Conservation (phyloP, 1,140 invertebrate genomes). For the Atta cephalotes region DNA sequence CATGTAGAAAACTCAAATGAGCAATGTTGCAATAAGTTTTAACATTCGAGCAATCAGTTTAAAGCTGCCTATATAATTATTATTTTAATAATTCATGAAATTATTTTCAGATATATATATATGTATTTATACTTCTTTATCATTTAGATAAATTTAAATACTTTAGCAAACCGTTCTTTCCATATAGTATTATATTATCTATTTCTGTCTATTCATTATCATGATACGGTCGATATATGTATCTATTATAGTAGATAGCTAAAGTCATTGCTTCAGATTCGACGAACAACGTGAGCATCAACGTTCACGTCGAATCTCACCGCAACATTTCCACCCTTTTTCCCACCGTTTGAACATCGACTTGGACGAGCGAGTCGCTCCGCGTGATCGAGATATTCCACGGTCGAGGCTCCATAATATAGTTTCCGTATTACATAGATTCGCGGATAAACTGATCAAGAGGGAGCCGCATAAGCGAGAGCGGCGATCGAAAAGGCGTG, state of each 20-base stretch:
- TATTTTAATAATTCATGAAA: no score
- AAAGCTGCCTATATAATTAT: no score
- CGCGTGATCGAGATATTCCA: conserved; percentile 59
- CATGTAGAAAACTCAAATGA: no score
- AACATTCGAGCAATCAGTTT: no score
- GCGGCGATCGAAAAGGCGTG: conserved; percentile 39
- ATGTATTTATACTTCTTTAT: no score
- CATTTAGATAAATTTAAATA: no score
- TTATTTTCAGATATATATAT: no score
- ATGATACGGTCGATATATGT: neutral
- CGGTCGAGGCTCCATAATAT: conserved; percentile 52
- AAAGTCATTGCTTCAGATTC: conserved; percentile 29
- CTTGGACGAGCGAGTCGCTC: conserved; percentile 49
- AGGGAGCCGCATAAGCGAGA: conserved; percentile 31
- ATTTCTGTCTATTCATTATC: neutral
- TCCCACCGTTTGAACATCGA: conserved; percentile 50
- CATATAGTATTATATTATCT: neutral
- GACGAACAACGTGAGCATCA: conserved; percentile 35
- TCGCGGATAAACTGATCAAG: conserved; percentile 58
- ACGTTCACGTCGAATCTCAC: conserved; percentile 40
- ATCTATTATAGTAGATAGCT: neutral
- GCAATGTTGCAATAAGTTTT: no score
- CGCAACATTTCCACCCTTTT: conserved; percentile 45
- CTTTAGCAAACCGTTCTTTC: no score
- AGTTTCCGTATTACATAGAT: conserved; percentile 62